Conservation (phyloP, 2,797 vertebrate genomes). For the Diceros bicornis region DNA sequence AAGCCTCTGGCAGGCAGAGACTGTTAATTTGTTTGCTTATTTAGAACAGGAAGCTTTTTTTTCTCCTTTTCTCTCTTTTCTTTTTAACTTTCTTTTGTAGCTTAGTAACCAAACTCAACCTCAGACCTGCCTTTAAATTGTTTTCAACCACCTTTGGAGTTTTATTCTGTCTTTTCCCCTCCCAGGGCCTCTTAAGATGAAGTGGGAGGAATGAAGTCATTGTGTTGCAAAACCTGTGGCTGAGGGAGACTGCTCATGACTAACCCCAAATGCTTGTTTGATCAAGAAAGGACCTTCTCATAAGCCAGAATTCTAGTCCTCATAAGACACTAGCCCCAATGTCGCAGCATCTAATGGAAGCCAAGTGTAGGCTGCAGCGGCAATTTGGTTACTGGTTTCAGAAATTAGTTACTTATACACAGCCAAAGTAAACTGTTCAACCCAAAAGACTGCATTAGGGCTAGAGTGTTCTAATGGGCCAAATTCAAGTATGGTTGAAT, state of each 20-base stretch:
- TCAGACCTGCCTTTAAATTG: conserved; percentile 64
- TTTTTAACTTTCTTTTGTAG: conserved; percentile 62
- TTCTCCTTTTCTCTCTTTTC: neutral
- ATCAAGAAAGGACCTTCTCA: neutral
- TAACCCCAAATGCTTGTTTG: neutral
- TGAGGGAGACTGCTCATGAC: neutral
- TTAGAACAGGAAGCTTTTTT: conserved; percentile 67
- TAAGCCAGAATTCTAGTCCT: neutral
- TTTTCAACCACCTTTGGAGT: conserved; percentile 55
- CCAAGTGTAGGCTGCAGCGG: neutral
- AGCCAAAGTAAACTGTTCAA: conserved; percentile 33
- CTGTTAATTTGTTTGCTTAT: conserved; percentile 75
- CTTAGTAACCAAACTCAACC: conserved; percentile 59
- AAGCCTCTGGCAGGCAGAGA: conserved; percentile 60
- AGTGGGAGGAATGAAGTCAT: conserved; percentile 60
- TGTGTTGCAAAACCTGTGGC: conserved; percentile 38
- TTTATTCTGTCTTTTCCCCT: conserved; percentile 19
- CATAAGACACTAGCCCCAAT: neutral
- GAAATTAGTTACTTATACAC: neutral
- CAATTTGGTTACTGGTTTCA: conserved; percentile 17
- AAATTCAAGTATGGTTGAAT: neutral
- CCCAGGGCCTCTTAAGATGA: conserved; percentile 34
- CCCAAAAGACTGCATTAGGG: neutral
- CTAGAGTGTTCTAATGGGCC: neutral
- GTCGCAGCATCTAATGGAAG: neutral